Evolutionary conservation across 92 coral and sea anemone genomes (phyloP).

Genomic region (Pocillopora grandis): DNA sequence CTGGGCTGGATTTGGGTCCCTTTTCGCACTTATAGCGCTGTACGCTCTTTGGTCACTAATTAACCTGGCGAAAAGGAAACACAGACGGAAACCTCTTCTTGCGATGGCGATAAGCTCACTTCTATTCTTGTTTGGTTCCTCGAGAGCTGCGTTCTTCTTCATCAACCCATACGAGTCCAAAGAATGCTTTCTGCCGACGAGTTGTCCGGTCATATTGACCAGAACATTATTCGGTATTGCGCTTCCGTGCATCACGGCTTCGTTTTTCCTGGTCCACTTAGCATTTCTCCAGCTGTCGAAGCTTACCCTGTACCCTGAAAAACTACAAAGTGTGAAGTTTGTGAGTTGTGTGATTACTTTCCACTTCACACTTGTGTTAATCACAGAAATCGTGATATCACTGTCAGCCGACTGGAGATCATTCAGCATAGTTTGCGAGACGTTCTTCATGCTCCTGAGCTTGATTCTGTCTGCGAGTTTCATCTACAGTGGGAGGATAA

Average conservation of each 20-base stretch:
- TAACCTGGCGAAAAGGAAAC: constrained; percentile 51
- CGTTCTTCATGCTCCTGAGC: constrained; percentile 70
- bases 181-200: constrained; percentile 62
- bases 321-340: constrained; percentile 73
- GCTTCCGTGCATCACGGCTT: constrained; percentile 75
- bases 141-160: constrained; percentile 73
- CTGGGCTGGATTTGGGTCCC: constrained; percentile 78
- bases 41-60: constrained; percentile 76
- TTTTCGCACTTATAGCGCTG: constrained; percentile 66
- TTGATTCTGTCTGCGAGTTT: constrained; percentile 64
- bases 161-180: constrained; percentile 86
- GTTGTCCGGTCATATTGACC: constrained; percentile 65
- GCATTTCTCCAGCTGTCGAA: constrained; percentile 76
- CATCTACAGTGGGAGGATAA: constrained; percentile 68
- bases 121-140: constrained; percentile 59
- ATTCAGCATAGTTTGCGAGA: constrained; percentile 65
- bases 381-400: constrained; percentile 56
- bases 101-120: constrained; percentile 64
- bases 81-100: constrained; percentile 58
- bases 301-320: constrained; percentile 71
- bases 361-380: constrained; percentile 67
- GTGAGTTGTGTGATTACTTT: constrained; percentile 49
- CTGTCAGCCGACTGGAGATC: constrained; percentile 58
- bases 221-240: constrained; percentile 74
- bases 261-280: constrained; percentile 77